Evolutionary conservation across 2,888 invertebrate species (phyloP).

Genomic region (Xylota segnis): DNA sequence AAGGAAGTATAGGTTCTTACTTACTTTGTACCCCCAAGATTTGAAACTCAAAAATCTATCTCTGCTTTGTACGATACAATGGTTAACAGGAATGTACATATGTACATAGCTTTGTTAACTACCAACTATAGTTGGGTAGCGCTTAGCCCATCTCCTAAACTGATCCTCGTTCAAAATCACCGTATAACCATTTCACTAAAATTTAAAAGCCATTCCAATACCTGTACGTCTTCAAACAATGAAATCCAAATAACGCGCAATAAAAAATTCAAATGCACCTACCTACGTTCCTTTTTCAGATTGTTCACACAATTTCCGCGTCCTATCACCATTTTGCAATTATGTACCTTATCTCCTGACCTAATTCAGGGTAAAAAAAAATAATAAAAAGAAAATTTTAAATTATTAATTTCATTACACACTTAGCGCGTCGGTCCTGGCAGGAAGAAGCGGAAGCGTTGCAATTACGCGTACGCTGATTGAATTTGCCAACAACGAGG

Average conservation of each 20-base stretch:
- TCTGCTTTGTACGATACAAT: too few species aligned
- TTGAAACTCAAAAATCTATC: too few species aligned
- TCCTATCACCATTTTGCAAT: neutral
- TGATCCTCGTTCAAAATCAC: too few species aligned
- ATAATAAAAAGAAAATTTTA: slow-evolving; percentile 10
- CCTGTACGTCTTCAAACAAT: too few species aligned
- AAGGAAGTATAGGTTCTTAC: too few species aligned
- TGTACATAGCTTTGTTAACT: too few species aligned
- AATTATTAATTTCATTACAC: slow-evolving; percentile 52
- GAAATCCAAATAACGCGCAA: neutral
- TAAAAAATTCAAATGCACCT: neutral
- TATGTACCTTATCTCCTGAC: slow-evolving; percentile 2
- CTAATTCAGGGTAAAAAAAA: neutral
- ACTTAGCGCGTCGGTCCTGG: slow-evolving; percentile 10
- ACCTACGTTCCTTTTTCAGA: neutral
- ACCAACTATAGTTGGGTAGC: too few species aligned
- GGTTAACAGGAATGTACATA: too few species aligned
- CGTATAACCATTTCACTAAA: too few species aligned
- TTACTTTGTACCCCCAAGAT: too few species aligned
- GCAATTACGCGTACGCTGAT: slow-evolving; percentile 31
- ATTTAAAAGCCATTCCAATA: too few species aligned
- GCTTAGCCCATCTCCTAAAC: too few species aligned
- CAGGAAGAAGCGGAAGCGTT: slow-evolving; percentile 14
- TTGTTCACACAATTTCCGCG: neutral
- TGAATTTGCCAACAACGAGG: slow-evolving; percentile 37